A percentile compares a stretch with the other conserved stretches of the same genome.
These are phyloP conservation scores for Oreonectes daqikongensis DNA, from an alignment of 2,797 vertebrate genomes.

Conservation along the genomic window DNA sequence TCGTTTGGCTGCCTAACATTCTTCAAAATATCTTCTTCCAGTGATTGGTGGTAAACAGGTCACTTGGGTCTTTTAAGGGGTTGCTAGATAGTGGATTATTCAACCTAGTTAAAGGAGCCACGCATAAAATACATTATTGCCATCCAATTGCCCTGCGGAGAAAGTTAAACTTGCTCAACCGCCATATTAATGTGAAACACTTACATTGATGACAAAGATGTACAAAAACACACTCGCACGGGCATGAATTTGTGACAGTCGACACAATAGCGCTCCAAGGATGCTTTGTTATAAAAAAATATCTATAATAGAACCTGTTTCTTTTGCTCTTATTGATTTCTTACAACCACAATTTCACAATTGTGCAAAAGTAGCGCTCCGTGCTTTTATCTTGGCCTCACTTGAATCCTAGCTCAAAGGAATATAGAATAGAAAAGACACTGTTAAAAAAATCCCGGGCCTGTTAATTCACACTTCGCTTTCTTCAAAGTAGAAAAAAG, in stretches of 20 bases:
- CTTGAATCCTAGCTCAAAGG: slow-evolving; percentile 19
- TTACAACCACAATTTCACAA: neutral
- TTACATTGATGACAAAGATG: neutral
- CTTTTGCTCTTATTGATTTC: slow-evolving; percentile 2
- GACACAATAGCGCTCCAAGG: neutral
- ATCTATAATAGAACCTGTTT: neutral
- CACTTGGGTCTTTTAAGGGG: too few species aligned
- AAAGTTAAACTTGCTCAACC: neutral
- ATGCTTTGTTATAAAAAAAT: neutral
- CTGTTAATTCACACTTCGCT: slow-evolving; percentile 23
- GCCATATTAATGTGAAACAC: too few species aligned
- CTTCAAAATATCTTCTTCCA: too few species aligned
- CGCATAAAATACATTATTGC: neutral
- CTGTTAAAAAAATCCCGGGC: slow-evolving; percentile 1
- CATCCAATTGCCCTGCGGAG: neutral
- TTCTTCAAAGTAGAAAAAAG: slow-evolving; percentile 22
- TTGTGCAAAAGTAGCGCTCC: slow-evolving; percentile 20
- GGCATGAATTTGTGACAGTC: neutral
- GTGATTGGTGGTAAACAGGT: too few species aligned
- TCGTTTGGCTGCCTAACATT: neutral
- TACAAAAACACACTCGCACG: neutral
- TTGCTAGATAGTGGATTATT: too few species aligned
- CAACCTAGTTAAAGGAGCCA: neutral
- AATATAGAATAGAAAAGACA: slow-evolving; percentile 2
- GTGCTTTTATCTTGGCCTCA: slow-evolving; percentile 12